Evolutionary conservation across 1,140 invertebrate species (phyloP).

Genomic region (Oryzaephilus surinamensis): DNA sequence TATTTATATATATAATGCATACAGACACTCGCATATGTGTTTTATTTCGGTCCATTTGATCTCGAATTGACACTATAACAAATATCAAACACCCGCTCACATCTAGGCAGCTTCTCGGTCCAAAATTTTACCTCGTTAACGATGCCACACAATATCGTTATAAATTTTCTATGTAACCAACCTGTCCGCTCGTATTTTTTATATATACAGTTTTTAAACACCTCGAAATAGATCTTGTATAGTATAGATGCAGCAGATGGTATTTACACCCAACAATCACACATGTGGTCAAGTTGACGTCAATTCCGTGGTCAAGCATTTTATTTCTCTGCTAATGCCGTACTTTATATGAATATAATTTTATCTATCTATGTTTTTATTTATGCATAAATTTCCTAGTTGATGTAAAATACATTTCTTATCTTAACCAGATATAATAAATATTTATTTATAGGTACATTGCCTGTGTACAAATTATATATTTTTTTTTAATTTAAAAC

Average conservation of each 20-base stretch:
- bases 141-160: constrained; percentile 14
- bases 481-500: too few relatives aligned
- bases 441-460: too few relatives aligned
- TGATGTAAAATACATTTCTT: too few relatives aligned
- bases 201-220: constrained; percentile 6
- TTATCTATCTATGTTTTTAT: too few relatives aligned
- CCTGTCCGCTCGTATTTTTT: constrained; percentile 13
- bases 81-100: constrained; percentile 17
- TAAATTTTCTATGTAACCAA: constrained; percentile 12
- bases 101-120: too few relatives aligned
- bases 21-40: constrained; percentile 10
- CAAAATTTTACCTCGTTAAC: constrained; percentile 10
- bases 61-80: constrained; percentile 18
- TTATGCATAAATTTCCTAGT: too few relatives aligned
- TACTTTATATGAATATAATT: too few relatives aligned
- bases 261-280: constrained; percentile 13
- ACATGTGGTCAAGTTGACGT: constrained; percentile 19
- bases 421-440: too few relatives aligned
- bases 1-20: background rate
- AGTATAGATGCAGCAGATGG: constrained; percentile 13
- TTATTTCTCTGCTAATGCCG: too few relatives aligned
- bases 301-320: too few relatives aligned
- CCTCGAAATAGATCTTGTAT: constrained; percentile 12
- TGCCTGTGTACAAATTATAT: too few relatives aligned
- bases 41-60: constrained; percentile 22